Conservation (phyloP, 2,113 vertebrate species). For the Sciurus niger region DNA sequence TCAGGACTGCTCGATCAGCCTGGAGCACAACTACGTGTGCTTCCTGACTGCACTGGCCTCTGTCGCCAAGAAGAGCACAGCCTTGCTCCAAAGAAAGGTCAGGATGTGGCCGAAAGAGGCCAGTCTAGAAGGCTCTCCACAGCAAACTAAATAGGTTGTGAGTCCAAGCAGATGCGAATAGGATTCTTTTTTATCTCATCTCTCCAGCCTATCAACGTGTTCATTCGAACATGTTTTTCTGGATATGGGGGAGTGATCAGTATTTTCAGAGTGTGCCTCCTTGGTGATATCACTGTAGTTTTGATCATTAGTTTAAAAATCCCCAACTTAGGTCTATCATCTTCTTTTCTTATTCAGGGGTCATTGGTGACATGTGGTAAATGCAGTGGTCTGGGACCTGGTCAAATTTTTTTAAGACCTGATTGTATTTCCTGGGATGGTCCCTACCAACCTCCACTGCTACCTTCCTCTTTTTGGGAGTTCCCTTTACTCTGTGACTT, state of each 20-base stretch:
- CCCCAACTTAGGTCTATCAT: background rate
- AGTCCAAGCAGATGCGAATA: background rate
- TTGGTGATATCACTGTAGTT: background rate
- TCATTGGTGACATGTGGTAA: background rate
- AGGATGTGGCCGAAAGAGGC: background rate
- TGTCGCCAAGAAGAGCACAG: background rate
- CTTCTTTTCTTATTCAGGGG: background rate
- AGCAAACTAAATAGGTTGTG: background rate
- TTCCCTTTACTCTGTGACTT: background rate
- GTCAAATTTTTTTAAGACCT: background rate
- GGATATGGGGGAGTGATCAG: background rate
- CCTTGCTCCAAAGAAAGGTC: conserved; percentile 55
- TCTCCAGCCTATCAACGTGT: background rate
- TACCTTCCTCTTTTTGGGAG: background rate
- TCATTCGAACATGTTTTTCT: background rate
- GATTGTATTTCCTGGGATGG: background rate
- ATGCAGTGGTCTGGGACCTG: background rate
- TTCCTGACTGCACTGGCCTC: background rate
- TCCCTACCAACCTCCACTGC: background rate
- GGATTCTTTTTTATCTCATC: background rate
- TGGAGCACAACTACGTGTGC: background rate
- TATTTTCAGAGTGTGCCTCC: background rate
- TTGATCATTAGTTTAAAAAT: background rate
- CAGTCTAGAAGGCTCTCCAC: background rate
- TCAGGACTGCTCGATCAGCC: background rate